A percentile compares a stretch with the other conserved stretches of the same genome.
phyloP scores from a whole-genome alignment of 2,113 vertebrate genomes.

The Eublepharis macularius region DNA sequence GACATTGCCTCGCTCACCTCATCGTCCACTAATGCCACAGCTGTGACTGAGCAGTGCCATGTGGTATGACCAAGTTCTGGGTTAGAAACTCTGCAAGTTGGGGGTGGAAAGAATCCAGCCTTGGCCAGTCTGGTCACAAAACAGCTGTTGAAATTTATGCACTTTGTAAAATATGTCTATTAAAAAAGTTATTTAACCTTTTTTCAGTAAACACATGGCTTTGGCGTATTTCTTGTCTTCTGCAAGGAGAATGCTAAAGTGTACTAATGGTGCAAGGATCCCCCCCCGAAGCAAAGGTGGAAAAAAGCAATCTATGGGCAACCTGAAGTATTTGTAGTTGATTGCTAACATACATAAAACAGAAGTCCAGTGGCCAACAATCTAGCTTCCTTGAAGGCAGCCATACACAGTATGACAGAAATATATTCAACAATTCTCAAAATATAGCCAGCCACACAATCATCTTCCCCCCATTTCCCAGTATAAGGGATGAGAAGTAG shows the following conservation, averaged over 20 bases:
- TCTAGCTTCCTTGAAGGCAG: no score
- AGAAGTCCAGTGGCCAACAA: background rate
- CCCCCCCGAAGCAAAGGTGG: background rate
- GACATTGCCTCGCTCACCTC: background rate
- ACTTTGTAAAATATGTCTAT: conserved; percentile 62
- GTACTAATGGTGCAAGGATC: background rate
- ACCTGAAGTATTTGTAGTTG: background rate
- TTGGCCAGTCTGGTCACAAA: conserved; percentile 13
- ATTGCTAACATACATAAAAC: background rate
- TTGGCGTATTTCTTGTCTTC: background rate
- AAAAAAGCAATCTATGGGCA: background rate
- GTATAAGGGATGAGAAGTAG: background rate
- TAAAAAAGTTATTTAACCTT: conserved; percentile 64
- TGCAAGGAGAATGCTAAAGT: background rate
- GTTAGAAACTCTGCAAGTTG: background rate
- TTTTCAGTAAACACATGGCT: conserved; percentile 65
- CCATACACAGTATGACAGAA: background rate
- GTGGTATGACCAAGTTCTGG: background rate
- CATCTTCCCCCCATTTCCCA: no score
- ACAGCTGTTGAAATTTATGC: conserved; percentile 55
- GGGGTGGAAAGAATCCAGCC: conserved; percentile 20
- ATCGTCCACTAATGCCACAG: background rate
- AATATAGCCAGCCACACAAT: background rate
- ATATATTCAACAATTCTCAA: background rate
- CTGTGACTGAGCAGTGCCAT: background rate